A percentile compares a stretch with the other conserved stretches of the same genome.
Evolutionary conservation across 2,113 vertebrate species (phyloP).

Genomic region (Rhineura floridana): DNA sequence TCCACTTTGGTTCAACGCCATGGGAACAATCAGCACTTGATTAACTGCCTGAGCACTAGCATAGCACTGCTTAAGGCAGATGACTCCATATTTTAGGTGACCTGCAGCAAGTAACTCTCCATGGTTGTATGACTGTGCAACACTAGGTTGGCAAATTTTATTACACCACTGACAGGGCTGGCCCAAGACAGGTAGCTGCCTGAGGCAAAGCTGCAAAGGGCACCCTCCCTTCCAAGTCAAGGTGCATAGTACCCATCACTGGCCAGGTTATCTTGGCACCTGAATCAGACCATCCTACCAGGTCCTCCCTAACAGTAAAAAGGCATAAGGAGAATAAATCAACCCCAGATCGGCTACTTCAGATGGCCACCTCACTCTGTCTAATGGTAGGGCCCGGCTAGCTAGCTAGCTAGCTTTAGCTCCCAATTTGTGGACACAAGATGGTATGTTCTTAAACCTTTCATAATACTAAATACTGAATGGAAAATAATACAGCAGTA

Average conservation of each 20-base stretch:
- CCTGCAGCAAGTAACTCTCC: background rate
- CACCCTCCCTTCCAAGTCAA: background rate
- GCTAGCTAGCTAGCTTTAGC: too few relatives aligned
- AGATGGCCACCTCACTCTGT: background rate
- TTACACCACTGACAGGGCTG: background rate
- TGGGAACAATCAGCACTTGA: conserved; percentile 15
- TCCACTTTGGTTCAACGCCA: background rate
- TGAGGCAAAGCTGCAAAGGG: background rate
- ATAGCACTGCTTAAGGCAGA: background rate
- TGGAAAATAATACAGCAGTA: background rate
- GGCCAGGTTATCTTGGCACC: background rate
- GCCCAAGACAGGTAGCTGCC: background rate
- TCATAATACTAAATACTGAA: background rate
- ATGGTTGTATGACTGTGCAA: background rate
- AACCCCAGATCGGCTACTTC: background rate
- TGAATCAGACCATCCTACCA: background rate
- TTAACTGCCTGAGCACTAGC: conserved; percentile 27
- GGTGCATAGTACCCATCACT: background rate
- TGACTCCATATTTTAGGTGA: background rate
- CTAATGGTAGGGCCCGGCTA: background rate
- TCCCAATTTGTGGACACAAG: background rate
- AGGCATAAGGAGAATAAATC: background rate
- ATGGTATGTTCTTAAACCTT: too few relatives aligned
- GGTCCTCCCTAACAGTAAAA: background rate
- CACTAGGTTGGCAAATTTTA: background rate